These are phyloP conservation scores for Pachliopta kotzebuea DNA, from an alignment of 2,888 invertebrate genomes.

Conservation along the genomic window DNA sequence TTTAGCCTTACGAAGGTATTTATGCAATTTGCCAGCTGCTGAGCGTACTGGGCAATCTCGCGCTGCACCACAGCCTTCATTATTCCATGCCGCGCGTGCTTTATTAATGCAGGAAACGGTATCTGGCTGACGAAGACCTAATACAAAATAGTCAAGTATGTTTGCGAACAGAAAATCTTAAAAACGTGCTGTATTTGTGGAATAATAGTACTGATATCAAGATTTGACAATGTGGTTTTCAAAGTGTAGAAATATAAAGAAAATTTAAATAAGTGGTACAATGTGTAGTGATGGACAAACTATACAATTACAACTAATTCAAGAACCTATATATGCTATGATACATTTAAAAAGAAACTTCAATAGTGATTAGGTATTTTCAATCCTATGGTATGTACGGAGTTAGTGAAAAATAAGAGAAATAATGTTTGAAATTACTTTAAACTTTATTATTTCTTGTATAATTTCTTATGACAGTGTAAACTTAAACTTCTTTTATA, in stretches of 20 bases:
- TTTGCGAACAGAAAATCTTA: neutral
- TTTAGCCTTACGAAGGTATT: slow-evolving; percentile 84
- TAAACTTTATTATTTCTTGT: slow-evolving; percentile 3
- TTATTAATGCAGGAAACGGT: slow-evolving; percentile 72
- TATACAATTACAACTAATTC: slow-evolving; percentile 4
- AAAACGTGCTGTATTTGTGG: neutral
- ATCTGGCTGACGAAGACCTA: slow-evolving; percentile 55
- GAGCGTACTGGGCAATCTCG: slow-evolving; percentile 79
- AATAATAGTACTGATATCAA: neutral
- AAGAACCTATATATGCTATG: slow-evolving; percentile 2
- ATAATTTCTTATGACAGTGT: neutral
- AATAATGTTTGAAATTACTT: neutral
- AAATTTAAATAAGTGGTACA: slow-evolving; percentile 14
- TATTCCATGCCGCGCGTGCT: slow-evolving; percentile 78
- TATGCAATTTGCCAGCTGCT: slow-evolving; percentile 84
- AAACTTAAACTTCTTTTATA: neutral
- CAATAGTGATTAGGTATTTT: neutral
- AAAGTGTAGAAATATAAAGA: slow-evolving; percentile 3
- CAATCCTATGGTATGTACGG: neutral
- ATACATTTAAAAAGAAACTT: neutral
- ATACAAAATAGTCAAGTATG: slow-evolving; percentile 5
- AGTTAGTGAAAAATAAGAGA: neutral
- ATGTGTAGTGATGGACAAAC: slow-evolving; percentile 20
- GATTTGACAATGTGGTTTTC: neutral
- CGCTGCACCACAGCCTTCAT: slow-evolving; percentile 65